phyloP scores from a whole-genome alignment of 2,888 invertebrate genomes.

The Hirtodrosophila confusa region DNA sequence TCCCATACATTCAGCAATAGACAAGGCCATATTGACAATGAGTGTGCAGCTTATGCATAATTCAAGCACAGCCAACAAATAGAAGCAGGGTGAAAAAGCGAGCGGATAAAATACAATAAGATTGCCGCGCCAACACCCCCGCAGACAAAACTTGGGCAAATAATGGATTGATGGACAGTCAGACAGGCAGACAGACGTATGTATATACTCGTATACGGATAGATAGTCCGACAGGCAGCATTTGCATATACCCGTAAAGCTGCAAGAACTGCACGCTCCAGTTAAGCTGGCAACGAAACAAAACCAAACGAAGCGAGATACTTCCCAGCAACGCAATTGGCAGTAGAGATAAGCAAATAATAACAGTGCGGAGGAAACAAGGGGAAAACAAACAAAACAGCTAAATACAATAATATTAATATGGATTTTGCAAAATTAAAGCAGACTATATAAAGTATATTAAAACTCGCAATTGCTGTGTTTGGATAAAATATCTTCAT shows the following conservation, averaged over 20 bases:
- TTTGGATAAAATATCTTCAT: too few relatives aligned
- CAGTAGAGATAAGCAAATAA: conserved; percentile 40
- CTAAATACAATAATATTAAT: conserved; percentile 11
- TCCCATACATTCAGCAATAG: conserved; percentile 15
- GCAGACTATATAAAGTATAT: too few relatives aligned
- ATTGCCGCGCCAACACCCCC: conserved; percentile 25
- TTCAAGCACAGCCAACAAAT: conserved; percentile 47
- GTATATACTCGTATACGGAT: conserved; percentile 1
- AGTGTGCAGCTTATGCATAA: conserved; percentile 65
- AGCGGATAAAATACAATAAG: conserved; percentile 42
- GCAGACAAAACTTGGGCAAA: conserved; percentile 53
- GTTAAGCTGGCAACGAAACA: conserved; percentile 10
- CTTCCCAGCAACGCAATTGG: conserved; percentile 31
- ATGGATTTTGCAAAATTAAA: background rate
- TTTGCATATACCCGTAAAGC: conserved; percentile 51
- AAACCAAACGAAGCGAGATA: conserved; percentile 14
- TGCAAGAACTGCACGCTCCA: conserved; percentile 23
- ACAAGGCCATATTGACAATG: conserved; percentile 71
- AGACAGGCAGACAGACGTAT: conserved; percentile 3
- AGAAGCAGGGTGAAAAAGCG: conserved; percentile 17
- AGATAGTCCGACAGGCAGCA: conserved; percentile 31
- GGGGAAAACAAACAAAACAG: background rate
- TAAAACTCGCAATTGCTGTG: too few relatives aligned
- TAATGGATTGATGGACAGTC: conserved; percentile 45
- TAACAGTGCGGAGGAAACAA: conserved; percentile 3